Base-by-base conservation (phyloP, 2,797 vertebrate genomes). In the Calcarius lapponicus region DNA sequence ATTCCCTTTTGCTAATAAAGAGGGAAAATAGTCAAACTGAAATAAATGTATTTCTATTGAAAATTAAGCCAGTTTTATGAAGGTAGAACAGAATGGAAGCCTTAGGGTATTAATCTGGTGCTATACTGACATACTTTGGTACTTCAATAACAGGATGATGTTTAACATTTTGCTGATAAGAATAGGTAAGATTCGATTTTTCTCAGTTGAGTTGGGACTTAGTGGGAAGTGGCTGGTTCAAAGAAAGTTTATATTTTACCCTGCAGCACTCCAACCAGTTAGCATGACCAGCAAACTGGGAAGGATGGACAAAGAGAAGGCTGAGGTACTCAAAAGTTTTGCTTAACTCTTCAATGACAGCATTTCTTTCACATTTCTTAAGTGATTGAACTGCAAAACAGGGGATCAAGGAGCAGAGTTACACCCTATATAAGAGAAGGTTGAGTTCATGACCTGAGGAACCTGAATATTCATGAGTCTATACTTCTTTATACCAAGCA, bases 251-350 rank as follows among this genome's bases (percentile, higher is more conserved):
- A 0, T 26, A 18, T 6, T 4, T 25, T 15, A 6, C 4, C 10
- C 8, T 0, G 0, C 12, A 40, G 19, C 10, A 19, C 5, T 62
- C 19, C 9, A 40, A 42, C 12, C 34, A 14, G 7, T 15, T 16
- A 26, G 12, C 17, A 42, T 0, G 1, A 75, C 13, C 9, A 10
- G 8, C 12, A 80, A 73, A 51, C 14, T 36, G 32, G 5, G n/a
- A 84, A 47, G 11, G 28, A 67, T 2, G 10, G 38, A 29, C 0
- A 1, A 78, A 16, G 51, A 70, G 28, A 86, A 67, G 24, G 9
- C 16, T 51, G 60, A 67, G 17, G 5, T 51, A 47, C 32, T 36
- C 25, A 31, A 36, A 5, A 34, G 3, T 32, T 60, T 64, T 64
- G 10, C 7, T 15, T 19, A 34, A 38, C 7, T 57, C n/a, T 72